phyloP scores from a whole-genome alignment of 2,888 invertebrate genomes.

The Leucania comma region DNA sequence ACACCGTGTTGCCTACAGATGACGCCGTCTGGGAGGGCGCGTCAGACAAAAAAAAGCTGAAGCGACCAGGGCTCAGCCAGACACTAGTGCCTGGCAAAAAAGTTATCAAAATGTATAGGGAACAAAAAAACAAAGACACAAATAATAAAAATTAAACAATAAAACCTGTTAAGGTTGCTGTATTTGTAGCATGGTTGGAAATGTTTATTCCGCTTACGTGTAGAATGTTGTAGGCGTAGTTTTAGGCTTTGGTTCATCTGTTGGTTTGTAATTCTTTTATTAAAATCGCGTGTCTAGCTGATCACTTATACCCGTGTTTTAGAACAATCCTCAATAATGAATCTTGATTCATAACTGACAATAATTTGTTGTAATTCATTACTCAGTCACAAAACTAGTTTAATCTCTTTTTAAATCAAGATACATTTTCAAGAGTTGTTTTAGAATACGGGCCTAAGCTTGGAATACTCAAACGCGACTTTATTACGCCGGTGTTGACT shows the following conservation, averaged over 20 bases:
- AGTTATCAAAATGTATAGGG: conserved; percentile 95
- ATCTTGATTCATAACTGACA: conserved; percentile 9
- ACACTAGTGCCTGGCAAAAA: conserved; percentile 95
- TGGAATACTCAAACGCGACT: background rate
- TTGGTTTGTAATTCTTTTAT: background rate
- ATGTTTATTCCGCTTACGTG: background rate
- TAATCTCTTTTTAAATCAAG: conserved; percentile 1
- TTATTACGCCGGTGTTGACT: too few relatives aligned
- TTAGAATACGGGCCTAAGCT: background rate
- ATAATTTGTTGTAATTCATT: conserved; percentile 6
- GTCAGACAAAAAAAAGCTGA: conserved; percentile 91
- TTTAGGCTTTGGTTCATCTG: conserved; percentile 1
- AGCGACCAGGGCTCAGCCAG: conserved; percentile 95
- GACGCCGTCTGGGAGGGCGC: conserved; percentile 88
- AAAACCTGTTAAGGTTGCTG: conserved; percentile 37
- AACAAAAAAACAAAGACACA: conserved; percentile 89
- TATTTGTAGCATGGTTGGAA: conserved; percentile 44
- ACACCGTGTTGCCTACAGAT: conserved; percentile 76
- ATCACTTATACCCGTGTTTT: background rate
- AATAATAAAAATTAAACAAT: conserved; percentile 71
- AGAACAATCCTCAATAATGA: conserved; percentile 1
- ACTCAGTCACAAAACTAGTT: conserved; percentile 7
- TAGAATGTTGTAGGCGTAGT: background rate
- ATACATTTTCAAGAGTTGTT: background rate
- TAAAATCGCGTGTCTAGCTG: background rate